Evolutionary conservation across 2,888 invertebrate species (phyloP).

Genomic region (Aquatica leii): DNA sequence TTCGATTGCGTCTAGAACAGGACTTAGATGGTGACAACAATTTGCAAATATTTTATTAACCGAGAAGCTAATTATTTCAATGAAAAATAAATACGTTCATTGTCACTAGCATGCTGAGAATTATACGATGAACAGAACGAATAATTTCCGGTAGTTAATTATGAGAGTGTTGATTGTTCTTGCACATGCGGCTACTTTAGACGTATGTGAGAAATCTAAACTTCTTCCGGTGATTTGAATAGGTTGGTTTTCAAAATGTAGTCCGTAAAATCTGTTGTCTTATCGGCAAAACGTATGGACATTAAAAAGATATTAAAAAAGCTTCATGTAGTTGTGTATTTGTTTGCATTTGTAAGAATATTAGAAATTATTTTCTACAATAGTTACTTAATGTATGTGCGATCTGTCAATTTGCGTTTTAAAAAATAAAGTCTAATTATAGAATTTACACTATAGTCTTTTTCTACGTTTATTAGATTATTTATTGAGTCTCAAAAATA

Average conservation of each 20-base stretch:
- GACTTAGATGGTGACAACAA: neutral
- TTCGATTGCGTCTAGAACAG: neutral
- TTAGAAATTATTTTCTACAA: no score
- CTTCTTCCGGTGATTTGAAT: slow-evolving; percentile 14
- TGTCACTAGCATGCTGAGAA: slow-evolving; percentile 40
- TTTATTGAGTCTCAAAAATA: no score
- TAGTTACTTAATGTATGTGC: no score
- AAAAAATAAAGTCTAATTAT: no score
- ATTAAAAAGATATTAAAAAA: no score
- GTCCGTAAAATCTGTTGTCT: no score
- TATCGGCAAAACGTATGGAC: no score
- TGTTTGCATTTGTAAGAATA: no score
- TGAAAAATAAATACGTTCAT: slow-evolving; percentile 38
- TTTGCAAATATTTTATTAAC: slow-evolving; percentile 18
- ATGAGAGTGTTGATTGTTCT: slow-evolving; percentile 46
- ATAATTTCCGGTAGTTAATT: slow-evolving; percentile 46
- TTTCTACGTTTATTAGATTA: no score
- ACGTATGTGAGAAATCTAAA: slow-evolving; percentile 25
- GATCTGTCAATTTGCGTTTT: no score
- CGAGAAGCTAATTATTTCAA: slow-evolving; percentile 40
- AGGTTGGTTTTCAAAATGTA: neutral
- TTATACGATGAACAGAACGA: slow-evolving; percentile 35
- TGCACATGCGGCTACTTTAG: slow-evolving; percentile 30
- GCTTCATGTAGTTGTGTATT: no score
- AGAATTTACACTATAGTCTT: no score